Evolutionary conservation across 1,140 invertebrate species (phyloP).

Genomic region (Oryctes rhinoceros): DNA sequence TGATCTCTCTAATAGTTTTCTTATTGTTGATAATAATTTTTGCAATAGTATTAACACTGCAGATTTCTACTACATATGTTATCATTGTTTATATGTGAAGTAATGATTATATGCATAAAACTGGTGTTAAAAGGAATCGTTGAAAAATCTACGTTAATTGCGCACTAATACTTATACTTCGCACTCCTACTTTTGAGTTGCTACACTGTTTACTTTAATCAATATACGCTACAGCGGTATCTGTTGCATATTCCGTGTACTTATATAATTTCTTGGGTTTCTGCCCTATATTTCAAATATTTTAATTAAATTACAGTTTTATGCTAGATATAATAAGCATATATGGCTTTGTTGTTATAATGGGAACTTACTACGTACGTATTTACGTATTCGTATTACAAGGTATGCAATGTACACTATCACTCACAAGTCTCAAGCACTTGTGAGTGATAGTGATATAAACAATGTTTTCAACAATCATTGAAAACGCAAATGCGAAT

Average conservation of each 20-base stretch:
- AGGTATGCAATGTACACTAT: too few relatives aligned
- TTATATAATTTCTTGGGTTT: conserved; percentile 3
- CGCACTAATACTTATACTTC: conserved; percentile 38
- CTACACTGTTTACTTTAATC: conserved; percentile 19
- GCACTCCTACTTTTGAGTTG: neutral
- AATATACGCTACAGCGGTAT: conserved; percentile 15
- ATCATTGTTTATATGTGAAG: conserved; percentile 46
- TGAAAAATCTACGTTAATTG: conserved; percentile 39
- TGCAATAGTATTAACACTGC: conserved; percentile 39
- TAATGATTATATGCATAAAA: conserved; percentile 34
- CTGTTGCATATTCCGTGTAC: neutral
- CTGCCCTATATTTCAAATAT: neutral
- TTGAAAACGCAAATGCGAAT: too few relatives aligned
- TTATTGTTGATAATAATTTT: conserved; percentile 38
- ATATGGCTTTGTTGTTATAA: neutral
- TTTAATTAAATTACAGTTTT: conserved; percentile 6
- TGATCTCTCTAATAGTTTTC: conserved; percentile 1
- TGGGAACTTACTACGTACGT: neutral
- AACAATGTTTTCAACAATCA: too few relatives aligned
- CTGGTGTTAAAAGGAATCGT: conserved; percentile 39
- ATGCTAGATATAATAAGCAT: neutral
- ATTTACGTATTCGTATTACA: too few relatives aligned
- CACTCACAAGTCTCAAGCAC: too few relatives aligned
- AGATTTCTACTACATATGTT: conserved; percentile 41
- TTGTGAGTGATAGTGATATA: too few relatives aligned